A percentile compares a stretch with the other conserved stretches of the same genome.
Conservation (phyloP, 2,888 invertebrate species). For the Didymodactylos carnosus region DNA sequence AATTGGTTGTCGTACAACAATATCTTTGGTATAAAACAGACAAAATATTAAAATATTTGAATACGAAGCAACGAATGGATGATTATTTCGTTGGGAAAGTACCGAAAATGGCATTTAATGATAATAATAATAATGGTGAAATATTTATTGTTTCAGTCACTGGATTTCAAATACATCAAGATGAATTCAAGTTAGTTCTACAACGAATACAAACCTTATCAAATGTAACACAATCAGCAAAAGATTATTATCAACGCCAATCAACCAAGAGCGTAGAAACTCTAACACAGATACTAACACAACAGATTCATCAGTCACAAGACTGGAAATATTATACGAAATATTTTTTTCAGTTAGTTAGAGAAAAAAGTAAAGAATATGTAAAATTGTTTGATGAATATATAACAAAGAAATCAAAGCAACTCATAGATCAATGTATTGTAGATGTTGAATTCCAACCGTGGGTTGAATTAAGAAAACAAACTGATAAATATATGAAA, state of each 20-base stretch:
- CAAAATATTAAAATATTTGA: background rate
- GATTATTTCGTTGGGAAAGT: background rate
- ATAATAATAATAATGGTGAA: background rate
- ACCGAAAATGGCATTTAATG: background rate
- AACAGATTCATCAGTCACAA: background rate
- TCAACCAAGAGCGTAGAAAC: background rate
- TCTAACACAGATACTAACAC: background rate
- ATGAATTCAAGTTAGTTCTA: background rate
- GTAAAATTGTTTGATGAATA: background rate
- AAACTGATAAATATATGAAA: background rate
- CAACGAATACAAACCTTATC: background rate
- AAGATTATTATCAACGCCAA: background rate
- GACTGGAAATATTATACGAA: background rate
- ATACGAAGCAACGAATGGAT: background rate
- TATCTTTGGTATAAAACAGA: background rate
- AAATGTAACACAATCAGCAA: background rate
- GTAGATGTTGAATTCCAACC: rapidly evolving
- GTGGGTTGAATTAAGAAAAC: background rate
- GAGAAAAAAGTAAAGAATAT: background rate
- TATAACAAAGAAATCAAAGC: background rate
- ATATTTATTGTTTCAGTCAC: background rate
- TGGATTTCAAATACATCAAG: background rate
- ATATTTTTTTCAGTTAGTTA: background rate
- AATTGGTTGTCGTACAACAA: background rate
- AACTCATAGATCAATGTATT: background rate